These are phyloP conservation scores for Xanthia togata DNA, from an alignment of 2,888 invertebrate species.

Conservation along the genomic window DNA sequence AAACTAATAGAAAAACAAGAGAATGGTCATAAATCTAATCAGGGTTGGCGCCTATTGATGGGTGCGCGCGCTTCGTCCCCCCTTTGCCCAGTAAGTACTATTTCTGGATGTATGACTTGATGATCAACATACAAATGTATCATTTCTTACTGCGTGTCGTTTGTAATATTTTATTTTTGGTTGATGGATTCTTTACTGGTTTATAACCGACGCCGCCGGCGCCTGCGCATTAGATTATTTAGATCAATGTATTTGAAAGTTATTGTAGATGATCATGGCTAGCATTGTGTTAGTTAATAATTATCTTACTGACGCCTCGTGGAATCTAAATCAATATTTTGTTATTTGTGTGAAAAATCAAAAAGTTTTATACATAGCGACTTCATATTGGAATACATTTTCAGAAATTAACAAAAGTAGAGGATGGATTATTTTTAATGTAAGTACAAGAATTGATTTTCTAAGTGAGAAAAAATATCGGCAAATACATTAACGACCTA, in stretches of 20 bases:
- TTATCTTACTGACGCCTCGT: background rate
- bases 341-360: background rate
- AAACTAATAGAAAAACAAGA: constrained; percentile 74
- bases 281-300: background rate
- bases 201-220: constrained; percentile 8
- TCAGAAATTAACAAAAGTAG: background rate
- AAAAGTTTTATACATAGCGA: background rate
- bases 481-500: background rate
- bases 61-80: constrained; percentile 14
- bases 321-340: background rate
- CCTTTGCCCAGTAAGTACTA: constrained; percentile 36
- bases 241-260: constrained; percentile 23
- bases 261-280: constrained; percentile 18
- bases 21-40: constrained; percentile 80
- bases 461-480: background rate
- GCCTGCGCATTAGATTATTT: constrained; percentile 25
- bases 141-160: constrained; percentile 38
- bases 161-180: constrained; percentile 52
- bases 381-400: background rate
- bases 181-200: constrained; percentile 20
- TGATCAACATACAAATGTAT: constrained; percentile 47
- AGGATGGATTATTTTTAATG: background rate
- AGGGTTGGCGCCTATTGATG: constrained; percentile 71
- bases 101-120: constrained; percentile 54
- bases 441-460: background rate